Base-by-base conservation (phyloP, 2,797 vertebrate genomes). In the Arctocebus calabarensis region DNA sequence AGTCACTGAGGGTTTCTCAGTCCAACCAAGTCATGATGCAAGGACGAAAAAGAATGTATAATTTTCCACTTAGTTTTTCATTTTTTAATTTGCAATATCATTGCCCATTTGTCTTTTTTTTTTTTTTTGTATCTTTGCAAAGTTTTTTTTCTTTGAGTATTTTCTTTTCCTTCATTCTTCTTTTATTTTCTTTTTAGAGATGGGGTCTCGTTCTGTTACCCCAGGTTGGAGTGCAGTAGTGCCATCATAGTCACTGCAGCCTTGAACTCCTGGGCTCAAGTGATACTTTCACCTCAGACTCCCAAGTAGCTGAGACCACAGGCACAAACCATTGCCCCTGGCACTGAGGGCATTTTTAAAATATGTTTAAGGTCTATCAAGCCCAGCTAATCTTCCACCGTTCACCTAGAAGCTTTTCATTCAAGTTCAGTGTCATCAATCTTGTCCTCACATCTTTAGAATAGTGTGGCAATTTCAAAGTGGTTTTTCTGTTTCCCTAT, bases 311-410 rank as follows among this genome's bases (percentile, higher is more conserved):
- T 66, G 32, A 32, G 64, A 66, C 32, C 17, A 66, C 32, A n/a
- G 64, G 64, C 6, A 7, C 7, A 16, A n/a, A 32, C 29, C 64
- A 66, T 32, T 66, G 16, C 29, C 7, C 29, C 64, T 3, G 2
- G 64, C 64, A n/a, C 20, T 84, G 88, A 88, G 66, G 25, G 27
- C 25, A 79, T 95, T 94, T 95, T 79, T 23, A 45, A 83, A 52
- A 84, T 17, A 88, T 75, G 17, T 29, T 29, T 88, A 68, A 81
- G 17, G 23, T 13, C 66, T 9, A 48, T 43, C 40, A 81, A 95
- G 34, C 27, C 32, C 27, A 79, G 75, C 22, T 52, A 12, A 75
- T 57, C 48, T 70, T 45, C 29, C 55, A 75, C 7, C 20, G n/a
- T 37, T 71, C 91, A 55, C 40, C 57, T 85, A 5, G 34, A 94